Evolutionary conservation across 2,113 vertebrate genomes (phyloP).

Genomic region (Microtus ochrogaster): DNA sequence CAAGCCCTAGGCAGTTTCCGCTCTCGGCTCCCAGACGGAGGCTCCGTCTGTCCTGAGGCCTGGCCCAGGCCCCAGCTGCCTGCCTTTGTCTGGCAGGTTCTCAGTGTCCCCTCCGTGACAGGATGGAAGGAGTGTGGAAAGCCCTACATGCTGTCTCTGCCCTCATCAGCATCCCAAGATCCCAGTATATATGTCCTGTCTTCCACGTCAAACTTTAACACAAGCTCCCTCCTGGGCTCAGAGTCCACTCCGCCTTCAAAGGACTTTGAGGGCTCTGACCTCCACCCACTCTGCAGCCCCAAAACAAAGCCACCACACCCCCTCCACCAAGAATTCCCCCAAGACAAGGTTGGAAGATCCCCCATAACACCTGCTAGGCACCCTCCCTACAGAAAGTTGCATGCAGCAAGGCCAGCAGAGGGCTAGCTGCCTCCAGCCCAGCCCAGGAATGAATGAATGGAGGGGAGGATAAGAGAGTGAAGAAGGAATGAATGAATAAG

Average conservation of each 20-base stretch:
- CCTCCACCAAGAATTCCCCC: background rate
- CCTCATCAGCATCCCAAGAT: background rate
- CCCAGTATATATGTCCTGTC: background rate
- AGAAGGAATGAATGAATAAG: background rate
- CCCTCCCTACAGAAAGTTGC: background rate
- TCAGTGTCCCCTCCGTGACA: background rate
- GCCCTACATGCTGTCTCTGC: fast-evolving
- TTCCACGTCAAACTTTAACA: too few species aligned
- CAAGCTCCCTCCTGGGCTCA: background rate
- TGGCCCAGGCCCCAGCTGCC: background rate
- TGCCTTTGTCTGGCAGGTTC: slow-evolving; percentile 26
- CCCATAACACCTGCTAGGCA: background rate
- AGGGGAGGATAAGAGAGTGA: too few species aligned
- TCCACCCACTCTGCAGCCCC: background rate
- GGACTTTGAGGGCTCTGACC: background rate
- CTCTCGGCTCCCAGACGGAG: background rate
- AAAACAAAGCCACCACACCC: too few species aligned
- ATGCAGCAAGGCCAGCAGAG: background rate
- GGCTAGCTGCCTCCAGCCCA: background rate
- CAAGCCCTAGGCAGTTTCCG: background rate
- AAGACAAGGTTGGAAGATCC: background rate
- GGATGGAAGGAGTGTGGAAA: background rate
- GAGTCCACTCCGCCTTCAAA: background rate
- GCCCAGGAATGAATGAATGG: background rate
- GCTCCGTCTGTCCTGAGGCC: slow-evolving; percentile 18